Evolutionary conservation across 2,797 vertebrate species (phyloP).

Genomic region (Oreochromis grahami): DNA sequence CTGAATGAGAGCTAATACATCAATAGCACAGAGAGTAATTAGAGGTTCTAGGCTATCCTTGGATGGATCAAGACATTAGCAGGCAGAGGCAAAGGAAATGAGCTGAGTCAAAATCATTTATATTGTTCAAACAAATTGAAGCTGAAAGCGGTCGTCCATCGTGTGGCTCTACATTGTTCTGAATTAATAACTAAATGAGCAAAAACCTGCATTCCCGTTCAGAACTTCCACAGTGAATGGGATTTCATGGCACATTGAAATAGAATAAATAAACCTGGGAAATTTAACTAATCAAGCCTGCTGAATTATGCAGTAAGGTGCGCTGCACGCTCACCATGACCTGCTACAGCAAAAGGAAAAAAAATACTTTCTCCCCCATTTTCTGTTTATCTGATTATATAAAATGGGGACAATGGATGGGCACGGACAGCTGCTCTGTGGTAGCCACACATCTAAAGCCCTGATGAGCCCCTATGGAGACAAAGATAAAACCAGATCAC

Average conservation of each 20-base stretch:
- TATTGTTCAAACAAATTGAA: constrained; percentile 72
- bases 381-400: constrained; percentile 76
- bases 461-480: constrained; percentile 49
- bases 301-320: constrained; percentile 73
- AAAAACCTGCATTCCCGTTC: constrained; percentile 37
- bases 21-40: constrained; percentile 63
- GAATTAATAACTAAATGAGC: constrained; percentile 43
- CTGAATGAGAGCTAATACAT: constrained; percentile 61
- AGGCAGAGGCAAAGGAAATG: constrained; percentile 64
- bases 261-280: constrained; percentile 64
- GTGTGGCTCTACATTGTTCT: constrained; percentile 24
- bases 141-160: constrained; percentile 55
- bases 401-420: constrained; percentile 68
- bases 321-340: constrained; percentile 56
- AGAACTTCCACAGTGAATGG: constrained; percentile 22
- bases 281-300: constrained; percentile 77
- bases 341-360: constrained; percentile 30
- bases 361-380: constrained; percentile 52
- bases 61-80: constrained; percentile 68
- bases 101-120: constrained; percentile 68
- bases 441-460: constrained; percentile 37
- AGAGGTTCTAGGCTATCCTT: constrained; percentile 60
- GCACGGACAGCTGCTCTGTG: constrained; percentile 50
- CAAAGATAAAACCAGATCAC: constrained; percentile 52
- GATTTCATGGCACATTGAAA: constrained; percentile 55